Conservation (phyloP, 2,113 vertebrate genomes). For the Cyphomyrus discorhynchus region DNA sequence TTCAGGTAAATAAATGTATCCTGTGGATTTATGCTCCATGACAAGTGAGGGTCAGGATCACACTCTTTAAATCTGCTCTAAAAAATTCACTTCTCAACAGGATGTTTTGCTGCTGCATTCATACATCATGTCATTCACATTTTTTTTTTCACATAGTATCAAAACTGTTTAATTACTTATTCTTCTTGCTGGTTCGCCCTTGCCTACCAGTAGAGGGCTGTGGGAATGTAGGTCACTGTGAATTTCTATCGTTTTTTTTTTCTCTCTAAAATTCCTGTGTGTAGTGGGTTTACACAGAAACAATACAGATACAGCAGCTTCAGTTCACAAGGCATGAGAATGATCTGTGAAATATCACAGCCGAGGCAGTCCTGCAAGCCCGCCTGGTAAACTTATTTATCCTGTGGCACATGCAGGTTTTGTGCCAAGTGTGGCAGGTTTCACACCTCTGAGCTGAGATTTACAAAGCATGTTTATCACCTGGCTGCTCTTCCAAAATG, state of each 20-base stretch:
- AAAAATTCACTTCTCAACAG: background rate
- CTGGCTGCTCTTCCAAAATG: background rate
- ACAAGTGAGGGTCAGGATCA: background rate
- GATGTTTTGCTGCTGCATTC: background rate
- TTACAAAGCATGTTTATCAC: conserved; percentile 9
- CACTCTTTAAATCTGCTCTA: background rate
- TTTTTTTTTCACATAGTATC: background rate
- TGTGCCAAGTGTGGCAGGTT: background rate
- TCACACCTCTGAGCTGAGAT: background rate
- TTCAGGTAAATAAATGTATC: background rate
- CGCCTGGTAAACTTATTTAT: background rate
- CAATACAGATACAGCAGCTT: background rate
- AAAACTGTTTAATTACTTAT: background rate
- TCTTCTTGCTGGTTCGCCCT: background rate
- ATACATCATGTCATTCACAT: background rate
- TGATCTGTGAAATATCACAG: background rate
- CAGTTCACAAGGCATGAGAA: background rate
- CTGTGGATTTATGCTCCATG: background rate
- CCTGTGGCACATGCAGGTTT: background rate
- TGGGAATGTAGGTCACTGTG: background rate
- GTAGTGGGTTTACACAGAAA: background rate
- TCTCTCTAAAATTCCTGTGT: background rate
- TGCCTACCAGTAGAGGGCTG: background rate
- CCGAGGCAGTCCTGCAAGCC: background rate
- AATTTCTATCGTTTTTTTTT: background rate